Percentiles rank a stretch among this genome's conserved stretches.
These are phyloP conservation scores for Eugnorisma glareosa DNA, from an alignment of 2,888 invertebrate genomes.

Conservation along the genomic window DNA sequence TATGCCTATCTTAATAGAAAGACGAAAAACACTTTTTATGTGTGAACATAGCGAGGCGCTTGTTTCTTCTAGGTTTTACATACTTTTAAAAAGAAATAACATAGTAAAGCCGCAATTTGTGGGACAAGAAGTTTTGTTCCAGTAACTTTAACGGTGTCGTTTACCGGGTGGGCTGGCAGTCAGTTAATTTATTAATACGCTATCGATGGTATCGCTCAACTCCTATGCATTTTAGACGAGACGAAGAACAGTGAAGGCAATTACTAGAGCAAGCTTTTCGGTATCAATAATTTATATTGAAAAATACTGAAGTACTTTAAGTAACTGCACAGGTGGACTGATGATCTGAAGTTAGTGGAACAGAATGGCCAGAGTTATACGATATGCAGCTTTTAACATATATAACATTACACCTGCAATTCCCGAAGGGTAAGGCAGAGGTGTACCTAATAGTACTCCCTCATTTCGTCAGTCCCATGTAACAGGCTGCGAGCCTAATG, in stretches of 20 bases:
- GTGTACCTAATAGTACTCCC: no score
- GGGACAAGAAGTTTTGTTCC: constrained; percentile 17
- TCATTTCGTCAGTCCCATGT: no score
- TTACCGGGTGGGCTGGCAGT: constrained; percentile 25
- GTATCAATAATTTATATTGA: constrained; percentile 28
- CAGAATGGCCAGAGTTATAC: constrained; percentile 6
- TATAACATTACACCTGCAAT: no score
- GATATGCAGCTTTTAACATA: constrained; percentile 10
- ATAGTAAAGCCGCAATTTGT: constrained; percentile 19
- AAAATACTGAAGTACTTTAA: constrained; percentile 14
- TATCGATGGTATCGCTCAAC: constrained; percentile 45
- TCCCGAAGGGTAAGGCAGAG: no score
- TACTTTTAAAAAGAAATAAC: constrained; percentile 39
- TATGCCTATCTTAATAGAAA: constrained; percentile 41
- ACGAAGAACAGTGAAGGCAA: constrained; percentile 15
- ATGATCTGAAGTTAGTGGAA: constrained; percentile 10
- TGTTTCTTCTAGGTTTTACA: constrained; percentile 22
- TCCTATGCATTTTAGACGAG: constrained; percentile 54
- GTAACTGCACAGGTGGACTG: constrained; percentile 30
- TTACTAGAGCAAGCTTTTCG: constrained; percentile 13
- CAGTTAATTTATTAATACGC: constrained; percentile 49
- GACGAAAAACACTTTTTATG: constrained; percentile 41
- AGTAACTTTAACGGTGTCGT: constrained; percentile 21
- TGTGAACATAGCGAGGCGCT: constrained; percentile 9
- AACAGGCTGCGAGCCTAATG: no score